phyloP scores from a whole-genome alignment of 2,888 invertebrate genomes.

The Ennomos erosarius region DNA sequence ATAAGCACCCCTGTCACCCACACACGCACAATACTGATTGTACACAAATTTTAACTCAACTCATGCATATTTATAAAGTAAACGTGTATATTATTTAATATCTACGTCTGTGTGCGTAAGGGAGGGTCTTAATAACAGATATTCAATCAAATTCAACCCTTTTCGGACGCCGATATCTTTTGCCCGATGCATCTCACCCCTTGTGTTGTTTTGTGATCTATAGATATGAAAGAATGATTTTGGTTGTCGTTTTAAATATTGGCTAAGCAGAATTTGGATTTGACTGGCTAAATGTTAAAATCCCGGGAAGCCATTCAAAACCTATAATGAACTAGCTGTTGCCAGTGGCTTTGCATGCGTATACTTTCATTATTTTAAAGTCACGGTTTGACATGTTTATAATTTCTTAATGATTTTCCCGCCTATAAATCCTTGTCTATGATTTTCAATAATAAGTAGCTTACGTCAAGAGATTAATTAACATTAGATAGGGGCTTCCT shows the following conservation, averaged over 20 bases:
- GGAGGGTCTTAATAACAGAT: conserved; percentile 83
- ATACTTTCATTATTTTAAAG: too few relatives aligned
- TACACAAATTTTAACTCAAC: conserved; percentile 73
- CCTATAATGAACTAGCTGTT: too few relatives aligned
- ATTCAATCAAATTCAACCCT: conserved; percentile 85
- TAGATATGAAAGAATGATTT: conserved; percentile 39
- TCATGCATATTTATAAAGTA: conserved; percentile 84
- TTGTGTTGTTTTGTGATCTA: conserved; percentile 41
- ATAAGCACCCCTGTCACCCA: conserved; percentile 44
- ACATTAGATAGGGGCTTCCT: conserved; percentile 55
- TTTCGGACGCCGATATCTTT: conserved; percentile 80
- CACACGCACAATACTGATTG: conserved; percentile 48
- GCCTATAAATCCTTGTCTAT: neutral
- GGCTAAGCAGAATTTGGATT: neutral
- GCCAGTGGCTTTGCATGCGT: too few relatives aligned
- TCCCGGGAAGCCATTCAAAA: neutral
- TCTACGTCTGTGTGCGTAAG: conserved; percentile 69
- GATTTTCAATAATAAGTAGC: neutral
- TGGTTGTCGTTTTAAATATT: conserved; percentile 1
- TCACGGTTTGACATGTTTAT: too few relatives aligned
- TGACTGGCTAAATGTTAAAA: neutral
- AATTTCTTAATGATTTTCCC: too few relatives aligned
- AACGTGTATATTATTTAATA: conserved; percentile 81
- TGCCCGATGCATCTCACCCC: conserved; percentile 69
- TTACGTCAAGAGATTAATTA: conserved; percentile 23